Conservation (phyloP, 2,113 vertebrate genomes). For the Campylomormyrus numenius region DNA sequence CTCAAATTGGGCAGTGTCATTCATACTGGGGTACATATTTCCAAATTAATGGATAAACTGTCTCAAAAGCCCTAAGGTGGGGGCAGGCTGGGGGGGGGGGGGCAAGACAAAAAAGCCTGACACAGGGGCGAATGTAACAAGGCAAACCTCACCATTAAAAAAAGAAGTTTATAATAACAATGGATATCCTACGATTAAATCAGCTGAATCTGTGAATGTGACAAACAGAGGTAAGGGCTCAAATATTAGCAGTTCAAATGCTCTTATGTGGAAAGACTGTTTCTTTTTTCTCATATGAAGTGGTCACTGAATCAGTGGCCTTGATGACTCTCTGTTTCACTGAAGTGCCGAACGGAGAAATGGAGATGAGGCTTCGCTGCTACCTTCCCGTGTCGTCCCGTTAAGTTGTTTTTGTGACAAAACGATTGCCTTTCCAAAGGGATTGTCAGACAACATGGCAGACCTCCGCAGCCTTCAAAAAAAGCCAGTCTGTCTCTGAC, state of each 20-base stretch:
- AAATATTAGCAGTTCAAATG: neutral
- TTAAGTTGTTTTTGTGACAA: neutral
- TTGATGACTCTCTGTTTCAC: neutral
- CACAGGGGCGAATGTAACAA: neutral
- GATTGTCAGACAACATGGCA: neutral
- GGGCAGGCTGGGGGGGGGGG: too few relatives aligned
- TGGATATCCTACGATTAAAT: neutral
- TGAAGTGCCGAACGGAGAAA: neutral
- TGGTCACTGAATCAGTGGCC: neutral
- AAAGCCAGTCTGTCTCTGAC: neutral
- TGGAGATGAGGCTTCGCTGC: neutral
- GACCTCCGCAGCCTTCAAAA: neutral
- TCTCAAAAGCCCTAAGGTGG: neutral
- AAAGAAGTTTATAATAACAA: neutral
- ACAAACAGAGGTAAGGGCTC: neutral
- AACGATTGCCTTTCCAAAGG: neutral
- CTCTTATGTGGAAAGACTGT: neutral
- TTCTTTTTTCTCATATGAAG: neutral
- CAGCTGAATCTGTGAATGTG: neutral
- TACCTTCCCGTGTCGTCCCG: neutral
- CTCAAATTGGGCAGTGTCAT: constrained; percentile 41
- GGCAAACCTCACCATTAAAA: neutral
- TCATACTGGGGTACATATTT: constrained; percentile 30
- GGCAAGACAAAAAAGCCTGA: neutral
- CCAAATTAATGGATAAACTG: constrained; percentile 27